Evolutionary conservation across 2,888 invertebrate genomes (phyloP).

Genomic region (Alviniconcha strummeri): DNA sequence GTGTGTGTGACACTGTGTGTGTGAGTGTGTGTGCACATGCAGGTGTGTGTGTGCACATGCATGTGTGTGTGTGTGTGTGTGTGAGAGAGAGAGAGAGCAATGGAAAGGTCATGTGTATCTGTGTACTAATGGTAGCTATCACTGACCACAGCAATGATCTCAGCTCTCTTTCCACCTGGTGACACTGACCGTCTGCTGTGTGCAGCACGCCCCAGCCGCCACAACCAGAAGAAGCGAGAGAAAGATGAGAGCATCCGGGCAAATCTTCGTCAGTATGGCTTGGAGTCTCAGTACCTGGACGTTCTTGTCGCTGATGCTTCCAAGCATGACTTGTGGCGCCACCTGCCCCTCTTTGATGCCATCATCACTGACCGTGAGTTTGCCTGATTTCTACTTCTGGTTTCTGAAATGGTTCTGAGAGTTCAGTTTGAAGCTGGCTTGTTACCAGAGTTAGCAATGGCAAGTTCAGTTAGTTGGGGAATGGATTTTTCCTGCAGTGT

Average conservation of each 20-base stretch:
- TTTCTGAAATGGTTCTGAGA: no score
- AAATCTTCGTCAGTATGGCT: constrained; percentile 92
- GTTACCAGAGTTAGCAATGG: no score
- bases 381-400: no score
- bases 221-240: constrained; percentile 75
- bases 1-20: background rate
- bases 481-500: background rate
- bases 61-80: background rate
- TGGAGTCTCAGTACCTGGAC: constrained; percentile 86
- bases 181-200: no score
- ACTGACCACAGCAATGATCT: no score
- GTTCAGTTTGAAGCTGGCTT: no score
- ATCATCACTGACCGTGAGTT: constrained; percentile 90
- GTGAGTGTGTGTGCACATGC: background rate
- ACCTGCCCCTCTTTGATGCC: constrained; percentile 84
- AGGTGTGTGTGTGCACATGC: background rate
- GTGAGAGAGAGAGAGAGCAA: background rate
- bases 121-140: no score
- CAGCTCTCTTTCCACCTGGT: no score
- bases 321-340: constrained; percentile 86
- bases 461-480: no score
- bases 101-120: no score
- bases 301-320: constrained; percentile 95
- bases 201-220: constrained; percentile 74
- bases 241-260: constrained; percentile 89